Percentiles rank a stretch among this genome's conserved stretches.
These are phyloP conservation scores for Petrocephalus sullivani DNA, from an alignment of 2,797 vertebrate species.

Conservation along the genomic window DNA sequence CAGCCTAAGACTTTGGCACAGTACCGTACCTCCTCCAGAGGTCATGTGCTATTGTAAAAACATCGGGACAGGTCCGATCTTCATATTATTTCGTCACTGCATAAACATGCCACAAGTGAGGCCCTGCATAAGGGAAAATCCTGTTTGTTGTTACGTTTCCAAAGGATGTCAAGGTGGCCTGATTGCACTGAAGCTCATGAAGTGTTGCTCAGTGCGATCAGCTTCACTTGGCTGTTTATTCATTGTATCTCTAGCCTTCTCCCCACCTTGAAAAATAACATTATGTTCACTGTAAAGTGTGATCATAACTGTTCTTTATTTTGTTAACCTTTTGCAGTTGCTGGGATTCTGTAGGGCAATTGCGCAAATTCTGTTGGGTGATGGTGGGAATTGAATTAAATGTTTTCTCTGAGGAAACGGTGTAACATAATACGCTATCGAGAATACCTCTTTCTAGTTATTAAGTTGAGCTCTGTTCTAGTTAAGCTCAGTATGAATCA, in stretches of 20 bases:
- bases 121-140: not conserved
- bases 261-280: not conserved
- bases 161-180: not conserved
- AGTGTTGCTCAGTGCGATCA: not conserved
- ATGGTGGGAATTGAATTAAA: not conserved
- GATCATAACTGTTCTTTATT: not conserved
- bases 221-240: not conserved
- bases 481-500: not conserved
- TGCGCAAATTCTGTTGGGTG: not conserved
- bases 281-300: not conserved
- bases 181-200: not conserved
- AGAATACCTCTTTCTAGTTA: not conserved
- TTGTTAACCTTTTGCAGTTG: not conserved
- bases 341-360: not conserved
- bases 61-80: not conserved
- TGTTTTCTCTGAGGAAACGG: not conserved
- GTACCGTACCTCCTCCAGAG: not conserved
- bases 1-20: not conserved
- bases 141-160: not conserved
- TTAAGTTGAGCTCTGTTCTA: not conserved
- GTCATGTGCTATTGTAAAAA: not conserved
- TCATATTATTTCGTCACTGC: not conserved
- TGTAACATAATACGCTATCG: not conserved
- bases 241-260: not conserved
- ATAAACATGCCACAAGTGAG: not conserved